Conservation (phyloP, 2,888 invertebrate species). For the Sesamia inferens region DNA sequence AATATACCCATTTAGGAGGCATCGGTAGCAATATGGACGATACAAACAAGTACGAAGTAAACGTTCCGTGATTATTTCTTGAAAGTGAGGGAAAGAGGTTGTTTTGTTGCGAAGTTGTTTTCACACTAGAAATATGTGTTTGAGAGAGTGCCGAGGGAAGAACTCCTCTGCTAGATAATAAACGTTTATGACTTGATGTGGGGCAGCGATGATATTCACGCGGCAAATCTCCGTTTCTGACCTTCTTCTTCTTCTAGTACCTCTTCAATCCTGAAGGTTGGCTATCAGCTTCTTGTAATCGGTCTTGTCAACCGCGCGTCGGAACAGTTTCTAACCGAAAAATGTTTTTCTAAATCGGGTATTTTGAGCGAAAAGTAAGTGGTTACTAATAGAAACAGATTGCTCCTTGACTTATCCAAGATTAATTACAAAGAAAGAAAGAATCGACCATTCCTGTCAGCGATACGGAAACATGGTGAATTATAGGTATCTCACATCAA, state of each 20-base stretch:
- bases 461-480: conserved; percentile 64
- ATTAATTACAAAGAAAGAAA: conserved; percentile 42
- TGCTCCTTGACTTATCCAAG: conserved; percentile 22
- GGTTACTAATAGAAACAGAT: conserved; percentile 17
- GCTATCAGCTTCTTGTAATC: too few relatives aligned
- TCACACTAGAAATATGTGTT: conserved; percentile 60
- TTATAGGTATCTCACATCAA: conserved; percentile 68
- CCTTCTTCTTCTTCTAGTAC: too few relatives aligned
- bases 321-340: not conserved
- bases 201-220: conserved; percentile 52
- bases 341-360: conserved; percentile 25
- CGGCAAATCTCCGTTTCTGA: conserved; percentile 37
- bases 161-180: conserved; percentile 57
- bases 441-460: conserved; percentile 46
- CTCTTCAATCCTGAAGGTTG: too few relatives aligned
- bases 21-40: conserved; percentile 54
- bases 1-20: conserved; percentile 63
- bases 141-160: conserved; percentile 60
- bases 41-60: conserved; percentile 59
- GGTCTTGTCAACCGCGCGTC: too few relatives aligned
- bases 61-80: conserved; percentile 62
- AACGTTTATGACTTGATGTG: conserved; percentile 59
- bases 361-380: conserved; percentile 8
- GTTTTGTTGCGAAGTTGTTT: conserved; percentile 49
- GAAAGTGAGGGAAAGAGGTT: conserved; percentile 46